phyloP scores from a whole-genome alignment of 1,140 invertebrate genomes.

The Paracyclopina nana region DNA sequence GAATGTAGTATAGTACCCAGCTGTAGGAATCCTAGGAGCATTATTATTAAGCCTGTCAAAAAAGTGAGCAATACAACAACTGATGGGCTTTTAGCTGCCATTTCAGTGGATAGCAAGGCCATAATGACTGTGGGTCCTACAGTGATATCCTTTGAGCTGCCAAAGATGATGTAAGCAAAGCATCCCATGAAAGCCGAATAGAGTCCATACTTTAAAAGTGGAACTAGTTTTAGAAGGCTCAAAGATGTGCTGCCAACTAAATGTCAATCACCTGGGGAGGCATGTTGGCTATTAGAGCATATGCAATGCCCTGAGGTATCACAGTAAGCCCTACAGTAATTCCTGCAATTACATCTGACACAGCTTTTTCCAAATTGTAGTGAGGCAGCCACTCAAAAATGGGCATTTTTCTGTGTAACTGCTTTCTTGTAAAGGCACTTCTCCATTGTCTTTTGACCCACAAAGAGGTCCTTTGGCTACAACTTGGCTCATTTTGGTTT shows the following conservation, averaged over 20 bases:
- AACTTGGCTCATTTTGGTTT: no score
- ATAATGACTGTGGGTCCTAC: conserved; percentile 72
- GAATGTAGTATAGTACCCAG: conserved; percentile 6
- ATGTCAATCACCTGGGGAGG: conserved; percentile 42
- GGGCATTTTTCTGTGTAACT: conserved; percentile 1
- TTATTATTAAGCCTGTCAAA: conserved; percentile 34
- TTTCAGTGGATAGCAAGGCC: conserved; percentile 49
- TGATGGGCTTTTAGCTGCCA: conserved; percentile 38
- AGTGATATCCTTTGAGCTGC: conserved; percentile 71
- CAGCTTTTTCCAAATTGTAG: conserved; percentile 1
- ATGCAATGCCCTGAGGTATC: conserved; percentile 60
- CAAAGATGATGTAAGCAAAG: conserved; percentile 68
- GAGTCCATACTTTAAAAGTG: conserved; percentile 48
- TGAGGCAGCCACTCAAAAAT: conserved; percentile 4
- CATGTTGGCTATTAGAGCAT: conserved; percentile 55
- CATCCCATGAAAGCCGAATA: conserved; percentile 80
- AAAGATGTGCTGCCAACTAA: no score
- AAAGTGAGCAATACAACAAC: conserved; percentile 59
- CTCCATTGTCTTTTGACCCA: no score
- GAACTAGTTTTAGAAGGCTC: background rate
- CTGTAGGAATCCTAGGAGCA: conserved; percentile 18
- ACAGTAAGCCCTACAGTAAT: conserved; percentile 58
- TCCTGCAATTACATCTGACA: conserved; percentile 29
- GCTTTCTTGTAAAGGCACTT: background rate
- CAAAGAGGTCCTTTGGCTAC: no score